Conservation (phyloP, 2,113 vertebrate genomes). For the Paedocypris sp. region DNA sequence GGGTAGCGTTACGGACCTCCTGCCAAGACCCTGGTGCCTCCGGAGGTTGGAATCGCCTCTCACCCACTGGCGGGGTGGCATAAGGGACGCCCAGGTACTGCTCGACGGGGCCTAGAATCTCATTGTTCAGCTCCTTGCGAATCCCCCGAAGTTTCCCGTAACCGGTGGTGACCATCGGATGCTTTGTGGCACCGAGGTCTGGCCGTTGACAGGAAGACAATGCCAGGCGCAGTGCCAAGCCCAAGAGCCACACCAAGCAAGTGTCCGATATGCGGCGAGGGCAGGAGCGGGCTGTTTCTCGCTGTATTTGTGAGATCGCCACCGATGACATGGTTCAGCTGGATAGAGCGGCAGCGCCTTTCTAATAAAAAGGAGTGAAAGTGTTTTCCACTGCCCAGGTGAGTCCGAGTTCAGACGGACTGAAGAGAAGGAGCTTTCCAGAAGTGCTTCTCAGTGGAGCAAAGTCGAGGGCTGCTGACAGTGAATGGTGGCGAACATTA, state of each 20-base stretch:
- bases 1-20: slow-evolving; percentile 79
- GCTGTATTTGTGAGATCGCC: not conserved
- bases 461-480: slow-evolving; percentile 18
- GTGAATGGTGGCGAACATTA: slow-evolving; percentile 43
- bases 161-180: slow-evolving; percentile 74
- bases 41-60: slow-evolving; percentile 79
- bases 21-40: slow-evolving; percentile 85
- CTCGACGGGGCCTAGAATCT: slow-evolving; percentile 82
- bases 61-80: slow-evolving; percentile 76
- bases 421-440: not conserved
- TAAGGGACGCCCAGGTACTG: slow-evolving; percentile 83
- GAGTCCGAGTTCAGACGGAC: not conserved
- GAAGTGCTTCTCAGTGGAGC: slow-evolving; percentile 36
- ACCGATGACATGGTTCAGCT: slow-evolving; percentile 7
- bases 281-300: slow-evolving; percentile 35
- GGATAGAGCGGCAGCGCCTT: not conserved
- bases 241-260: slow-evolving; percentile 63
- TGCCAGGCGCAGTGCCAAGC: slow-evolving; percentile 60
- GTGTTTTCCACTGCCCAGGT: not conserved
- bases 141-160: slow-evolving; percentile 79
- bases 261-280: slow-evolving; percentile 48
- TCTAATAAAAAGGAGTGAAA: not conserved
- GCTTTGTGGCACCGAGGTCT: slow-evolving; percentile 52
- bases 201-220: slow-evolving; percentile 64
- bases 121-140: slow-evolving; percentile 76